Evolutionary conservation across 2,888 invertebrate genomes (phyloP).

Genomic region (Fragum sueziense): DNA sequence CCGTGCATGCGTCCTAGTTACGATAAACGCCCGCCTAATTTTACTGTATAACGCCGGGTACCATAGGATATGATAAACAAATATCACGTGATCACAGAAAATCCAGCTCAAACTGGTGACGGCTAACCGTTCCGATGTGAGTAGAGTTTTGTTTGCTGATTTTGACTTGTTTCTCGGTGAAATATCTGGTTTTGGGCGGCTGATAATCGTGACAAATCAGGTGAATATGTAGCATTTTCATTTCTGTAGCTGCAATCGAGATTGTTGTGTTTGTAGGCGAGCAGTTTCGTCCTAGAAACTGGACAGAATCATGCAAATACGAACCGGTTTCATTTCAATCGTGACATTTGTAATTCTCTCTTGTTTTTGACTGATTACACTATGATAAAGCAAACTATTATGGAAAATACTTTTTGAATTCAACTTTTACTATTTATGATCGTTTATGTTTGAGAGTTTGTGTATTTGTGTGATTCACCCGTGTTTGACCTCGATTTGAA

Average conservation of each 20-base stretch:
- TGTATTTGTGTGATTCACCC: no score
- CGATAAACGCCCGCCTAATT: neutral
- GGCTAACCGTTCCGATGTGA: neutral
- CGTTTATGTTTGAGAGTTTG: no score
- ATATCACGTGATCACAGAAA: constrained; percentile 52
- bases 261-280: neutral
- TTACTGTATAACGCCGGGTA: constrained; percentile 11
- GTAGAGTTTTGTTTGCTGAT: neutral
- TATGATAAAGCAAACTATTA: no score
- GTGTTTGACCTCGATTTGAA: neutral
- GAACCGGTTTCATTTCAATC: neutral
- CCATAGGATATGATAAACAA: constrained; percentile 52
- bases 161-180: neutral
- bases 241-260: neutral
- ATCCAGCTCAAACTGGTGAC: constrained; percentile 58
- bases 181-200: neutral
- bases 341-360: neutral
- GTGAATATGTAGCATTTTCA: neutral
- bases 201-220: neutral
- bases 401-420: no score
- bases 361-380: no score
- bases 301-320: neutral
- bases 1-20: neutral
- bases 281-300: neutral
- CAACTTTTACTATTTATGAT: no score